A percentile compares a stretch with the other conserved stretches of the same genome.
Conservation (phyloP, 1,140 invertebrate species). For the Panulirus ornatus region DNA sequence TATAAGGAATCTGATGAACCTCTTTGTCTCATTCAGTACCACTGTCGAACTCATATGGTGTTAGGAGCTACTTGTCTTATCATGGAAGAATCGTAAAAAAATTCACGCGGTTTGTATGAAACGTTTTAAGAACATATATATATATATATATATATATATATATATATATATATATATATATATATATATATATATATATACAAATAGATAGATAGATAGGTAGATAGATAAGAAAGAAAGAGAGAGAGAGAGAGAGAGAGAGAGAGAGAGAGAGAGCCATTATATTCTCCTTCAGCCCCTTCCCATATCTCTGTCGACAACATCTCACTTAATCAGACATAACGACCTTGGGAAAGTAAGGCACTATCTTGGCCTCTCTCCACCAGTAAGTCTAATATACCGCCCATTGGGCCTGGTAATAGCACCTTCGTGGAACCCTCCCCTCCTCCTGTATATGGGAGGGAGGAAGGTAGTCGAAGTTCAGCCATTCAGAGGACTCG, state of each 20-base stretch:
- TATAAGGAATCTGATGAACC: too few species aligned
- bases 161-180: too few species aligned
- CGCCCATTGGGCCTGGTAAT: neutral
- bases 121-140: too few species aligned
- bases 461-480: neutral
- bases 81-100: too few species aligned
- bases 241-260: constrained; percentile 1
- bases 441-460: too few species aligned
- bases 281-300: neutral
- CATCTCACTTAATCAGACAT: neutral
- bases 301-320: neutral
- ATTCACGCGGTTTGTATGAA: too few species aligned
- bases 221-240: neutral
- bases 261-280: neutral
- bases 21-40: too few species aligned
- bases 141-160: too few species aligned
- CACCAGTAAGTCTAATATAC: neutral
- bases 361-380: neutral
- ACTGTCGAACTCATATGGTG: too few species aligned
- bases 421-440: neutral
- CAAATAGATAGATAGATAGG: neutral
- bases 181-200: too few species aligned
- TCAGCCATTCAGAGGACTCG: neutral
- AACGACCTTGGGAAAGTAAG: neutral
- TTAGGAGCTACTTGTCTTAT: too few species aligned